Percentiles rank a stretch among this genome's conserved stretches.
phyloP scores from a whole-genome alignment of 2,888 invertebrate genomes.

The Tineola bisselliella region DNA sequence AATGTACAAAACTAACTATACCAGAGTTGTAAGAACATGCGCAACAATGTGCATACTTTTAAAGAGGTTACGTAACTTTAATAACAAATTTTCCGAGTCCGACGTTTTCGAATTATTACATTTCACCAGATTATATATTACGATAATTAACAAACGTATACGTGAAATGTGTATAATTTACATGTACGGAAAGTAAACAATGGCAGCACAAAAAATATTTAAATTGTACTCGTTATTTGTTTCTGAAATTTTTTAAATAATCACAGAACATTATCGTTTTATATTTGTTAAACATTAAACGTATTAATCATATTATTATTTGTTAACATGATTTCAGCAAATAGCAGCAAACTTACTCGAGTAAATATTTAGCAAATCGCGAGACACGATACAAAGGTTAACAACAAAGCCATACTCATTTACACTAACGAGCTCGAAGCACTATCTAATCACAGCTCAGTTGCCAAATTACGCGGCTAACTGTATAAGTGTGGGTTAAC shows the following conservation, averaged over 20 bases:
- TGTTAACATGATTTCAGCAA: background rate
- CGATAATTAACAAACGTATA: background rate
- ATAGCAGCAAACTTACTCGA: background rate
- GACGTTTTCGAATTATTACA: background rate
- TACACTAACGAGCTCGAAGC: slow-evolving; percentile 57
- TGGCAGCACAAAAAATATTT: background rate
- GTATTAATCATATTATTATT: too few species aligned
- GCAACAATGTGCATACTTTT: background rate
- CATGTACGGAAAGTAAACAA: background rate
- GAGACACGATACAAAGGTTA: slow-evolving; percentile 37
- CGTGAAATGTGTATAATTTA: background rate
- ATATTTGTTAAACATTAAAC: too few species aligned
- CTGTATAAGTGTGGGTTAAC: slow-evolving; percentile 58
- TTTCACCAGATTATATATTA: background rate
- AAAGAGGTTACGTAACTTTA: background rate
- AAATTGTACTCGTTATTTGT: too few species aligned
- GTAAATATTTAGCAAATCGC: slow-evolving; percentile 10
- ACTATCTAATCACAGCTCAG: slow-evolving; percentile 63
- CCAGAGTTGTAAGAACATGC: background rate
- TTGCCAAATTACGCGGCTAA: slow-evolving; percentile 62
- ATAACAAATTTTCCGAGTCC: background rate
- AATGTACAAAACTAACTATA: slow-evolving; percentile 4
- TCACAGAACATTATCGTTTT: too few species aligned
- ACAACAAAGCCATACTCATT: slow-evolving; percentile 49
- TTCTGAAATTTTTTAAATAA: too few species aligned